Base-by-base conservation (phyloP, 1,140 invertebrate genomes). In the Aphelenchoides fujianensis region DNA sequence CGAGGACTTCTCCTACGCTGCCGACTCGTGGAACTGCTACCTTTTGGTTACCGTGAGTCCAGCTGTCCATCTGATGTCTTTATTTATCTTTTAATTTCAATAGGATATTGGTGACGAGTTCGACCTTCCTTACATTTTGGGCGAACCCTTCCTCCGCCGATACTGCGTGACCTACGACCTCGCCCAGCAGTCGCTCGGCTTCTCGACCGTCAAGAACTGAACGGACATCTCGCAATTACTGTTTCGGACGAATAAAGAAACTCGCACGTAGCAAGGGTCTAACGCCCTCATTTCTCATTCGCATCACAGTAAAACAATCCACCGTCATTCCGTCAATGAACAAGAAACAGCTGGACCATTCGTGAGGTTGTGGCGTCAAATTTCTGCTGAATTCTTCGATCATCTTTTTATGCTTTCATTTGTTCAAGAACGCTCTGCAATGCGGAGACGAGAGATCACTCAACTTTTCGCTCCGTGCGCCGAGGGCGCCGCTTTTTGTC, bases 201-300 rank as follows among this genome's bases (percentile, higher is more conserved):
- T 59, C 34, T 59, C 55, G 55, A 5, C 55, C 34, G 55, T 19
- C 19, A 59, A 59, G 41, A 12, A 48, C 12, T 48, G 41, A 48
- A n/a, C n/a, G n/a, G n/a, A n/a, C n/a, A n/a, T n/a, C n/a, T n/a
- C n/a, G n/a, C n/a, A n/a, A n/a, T n/a, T n/a, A n/a, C n/a, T n/a
- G n/a, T n/a, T n/a, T n/a, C n/a, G n/a, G n/a, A n/a, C n/a, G n/a
- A n/a, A n/a, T n/a, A n/a, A n/a, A n/a, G n/a, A n/a, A n/a, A n/a
- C n/a, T n/a, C n/a, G n/a, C n/a, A n/a, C n/a, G n/a, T n/a, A n/a
- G n/a, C n/a, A n/a, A n/a, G n/a, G n/a, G n/a, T n/a, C n/a, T n/a
- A n/a, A n/a, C n/a, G n/a, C n/a, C n/a, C n/a, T n/a, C n/a, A n/a
- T n/a, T n/a, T n/a, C n/a, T n/a, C n/a, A n/a, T n/a, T n/a, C n/a